Evolutionary conservation across 2,797 vertebrate genomes (phyloP).

Genomic region (Acrossocheilus fasciatus): DNA sequence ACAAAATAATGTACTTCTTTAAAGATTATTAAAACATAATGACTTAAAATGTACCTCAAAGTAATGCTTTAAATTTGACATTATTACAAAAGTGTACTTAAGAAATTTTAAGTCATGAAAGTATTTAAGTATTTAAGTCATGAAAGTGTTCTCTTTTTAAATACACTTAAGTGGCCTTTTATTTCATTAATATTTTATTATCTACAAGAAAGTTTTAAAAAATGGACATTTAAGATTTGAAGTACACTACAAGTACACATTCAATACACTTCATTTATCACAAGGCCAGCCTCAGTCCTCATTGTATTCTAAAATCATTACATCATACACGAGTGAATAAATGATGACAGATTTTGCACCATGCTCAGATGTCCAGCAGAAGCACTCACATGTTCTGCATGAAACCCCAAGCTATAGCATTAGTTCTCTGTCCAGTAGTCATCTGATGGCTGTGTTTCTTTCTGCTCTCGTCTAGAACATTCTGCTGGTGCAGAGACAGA

Average conservation of each 20-base stretch:
- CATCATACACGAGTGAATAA: neutral
- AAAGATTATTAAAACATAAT: neutral
- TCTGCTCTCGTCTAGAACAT: constrained; percentile 82
- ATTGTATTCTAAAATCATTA: neutral
- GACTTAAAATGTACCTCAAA: neutral
- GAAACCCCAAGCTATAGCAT: neutral
- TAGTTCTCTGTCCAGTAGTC: neutral
- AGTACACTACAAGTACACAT: neutral
- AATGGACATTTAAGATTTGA: neutral
- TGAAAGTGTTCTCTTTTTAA: neutral
- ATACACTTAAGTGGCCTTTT: neutral
- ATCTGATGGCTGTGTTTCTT: neutral
- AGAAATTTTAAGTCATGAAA: no score
- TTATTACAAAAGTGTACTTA: neutral
- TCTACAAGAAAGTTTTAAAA: neutral
- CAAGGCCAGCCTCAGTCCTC: neutral
- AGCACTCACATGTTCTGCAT: neutral
- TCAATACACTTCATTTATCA: neutral
- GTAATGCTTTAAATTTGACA: neutral
- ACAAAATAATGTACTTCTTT: neutral
- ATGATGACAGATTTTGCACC: neutral
- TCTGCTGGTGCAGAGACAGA: constrained; percentile 92
- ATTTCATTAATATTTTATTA: neutral
- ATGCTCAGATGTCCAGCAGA: neutral
- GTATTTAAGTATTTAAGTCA: neutral